Evolutionary conservation across 2,888 invertebrate genomes (phyloP).

Genomic region (Drosophila cognata): DNA sequence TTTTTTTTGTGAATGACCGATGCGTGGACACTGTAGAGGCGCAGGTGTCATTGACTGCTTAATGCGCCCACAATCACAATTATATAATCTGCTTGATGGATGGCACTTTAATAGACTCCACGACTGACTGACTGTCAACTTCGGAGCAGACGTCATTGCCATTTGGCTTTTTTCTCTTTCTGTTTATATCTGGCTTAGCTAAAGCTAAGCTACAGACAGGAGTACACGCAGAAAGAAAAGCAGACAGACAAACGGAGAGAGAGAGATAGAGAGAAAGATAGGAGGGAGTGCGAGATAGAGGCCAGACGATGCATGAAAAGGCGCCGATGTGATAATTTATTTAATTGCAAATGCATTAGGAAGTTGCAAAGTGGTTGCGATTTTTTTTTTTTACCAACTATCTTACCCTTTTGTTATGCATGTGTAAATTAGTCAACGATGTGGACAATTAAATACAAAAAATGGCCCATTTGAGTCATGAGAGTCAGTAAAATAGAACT

Average conservation of each 20-base stretch:
- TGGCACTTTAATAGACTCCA: slow-evolving; percentile 67
- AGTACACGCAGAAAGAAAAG: background rate
- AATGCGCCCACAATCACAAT: slow-evolving; percentile 64
- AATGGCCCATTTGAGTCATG: slow-evolving; percentile 23
- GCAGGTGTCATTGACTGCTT: slow-evolving; percentile 74
- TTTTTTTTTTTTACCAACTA: slow-evolving; percentile 22
- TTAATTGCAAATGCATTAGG: slow-evolving; percentile 56
- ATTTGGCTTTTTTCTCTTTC: slow-evolving; percentile 20
- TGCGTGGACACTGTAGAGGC: background rate
- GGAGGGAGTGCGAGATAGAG: background rate
- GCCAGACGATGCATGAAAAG: slow-evolving; percentile 45
- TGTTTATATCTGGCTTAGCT: slow-evolving; percentile 16
- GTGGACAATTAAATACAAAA: slow-evolving; percentile 19
- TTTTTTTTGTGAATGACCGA: slow-evolving; percentile 2
- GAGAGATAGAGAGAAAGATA: background rate
- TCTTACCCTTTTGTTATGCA: slow-evolving; percentile 33
- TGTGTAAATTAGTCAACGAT: slow-evolving; percentile 11
- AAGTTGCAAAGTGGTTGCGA: slow-evolving; percentile 38
- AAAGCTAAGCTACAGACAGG: slow-evolving; percentile 2
- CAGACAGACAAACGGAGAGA: background rate
- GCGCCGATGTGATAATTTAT: slow-evolving; percentile 64
- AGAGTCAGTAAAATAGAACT: background rate
- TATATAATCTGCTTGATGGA: slow-evolving; percentile 67
- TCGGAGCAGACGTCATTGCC: slow-evolving; percentile 33
- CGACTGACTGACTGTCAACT: slow-evolving; percentile 51